Percentiles rank a stretch among this genome's conserved stretches.
These are phyloP conservation scores for Dendrocopos noguchii DNA, from an alignment of 2,113 vertebrate species.

Conservation along the genomic window DNA sequence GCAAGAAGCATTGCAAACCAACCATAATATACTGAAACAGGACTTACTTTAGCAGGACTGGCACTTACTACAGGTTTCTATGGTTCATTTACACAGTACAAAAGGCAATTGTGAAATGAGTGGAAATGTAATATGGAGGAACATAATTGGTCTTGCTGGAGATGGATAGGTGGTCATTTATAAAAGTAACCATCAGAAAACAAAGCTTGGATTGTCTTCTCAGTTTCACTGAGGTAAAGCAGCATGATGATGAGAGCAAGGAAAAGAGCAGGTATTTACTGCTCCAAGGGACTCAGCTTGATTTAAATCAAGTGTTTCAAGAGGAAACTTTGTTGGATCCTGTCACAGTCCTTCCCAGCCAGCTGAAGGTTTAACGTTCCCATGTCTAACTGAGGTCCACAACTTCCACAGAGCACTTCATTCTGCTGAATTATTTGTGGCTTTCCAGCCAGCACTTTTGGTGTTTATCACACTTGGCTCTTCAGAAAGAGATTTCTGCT, in stretches of 20 bases:
- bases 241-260: not conserved
- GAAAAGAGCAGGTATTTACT: not conserved
- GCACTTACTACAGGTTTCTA: not conserved
- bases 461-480: not conserved
- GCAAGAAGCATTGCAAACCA: not conserved
- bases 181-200: slow-evolving; percentile 1
- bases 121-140: slow-evolving; percentile 22
- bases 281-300: not conserved
- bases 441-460: not conserved
- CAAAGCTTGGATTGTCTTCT: not conserved
- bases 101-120: slow-evolving; percentile 13
- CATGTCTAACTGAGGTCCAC: not conserved
- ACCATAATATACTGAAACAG: not conserved
- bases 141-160: not conserved
- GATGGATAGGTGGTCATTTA: not conserved
- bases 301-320: not conserved
- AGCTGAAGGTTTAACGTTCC: not conserved
- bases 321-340: not conserved
- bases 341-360: not conserved
- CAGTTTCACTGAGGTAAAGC: not conserved
- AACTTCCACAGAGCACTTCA: not conserved
- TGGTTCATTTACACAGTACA: not conserved
- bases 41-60: not conserved
- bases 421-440: not conserved
- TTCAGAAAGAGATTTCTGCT: not conserved